Base-by-base conservation (phyloP, 2,888 invertebrate genomes). In the Cheilosia variabilis region DNA sequence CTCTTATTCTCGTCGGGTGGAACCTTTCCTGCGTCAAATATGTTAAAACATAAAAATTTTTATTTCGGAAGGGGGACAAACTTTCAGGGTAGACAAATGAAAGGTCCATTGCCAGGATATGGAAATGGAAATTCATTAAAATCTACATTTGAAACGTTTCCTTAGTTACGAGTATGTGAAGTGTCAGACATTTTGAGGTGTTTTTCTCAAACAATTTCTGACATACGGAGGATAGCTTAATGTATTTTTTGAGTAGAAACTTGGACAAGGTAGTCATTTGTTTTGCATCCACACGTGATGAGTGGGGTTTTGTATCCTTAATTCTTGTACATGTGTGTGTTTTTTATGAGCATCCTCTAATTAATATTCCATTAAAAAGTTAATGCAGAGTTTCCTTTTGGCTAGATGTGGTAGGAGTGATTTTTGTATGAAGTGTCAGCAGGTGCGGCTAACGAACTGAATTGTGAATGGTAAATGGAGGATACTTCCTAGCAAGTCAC, bases 351-450 rank as follows among this genome's bases (percentile, higher is more conserved):
- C 68, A 65, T 71, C 53, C 75, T 80, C n/a, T 80, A 66, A 84
- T 80, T 75, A 80, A 80, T 69, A 84, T 84, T 84, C 84, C 84
- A 84, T 84, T 84, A 84, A 84, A 80, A 83, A 79, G 79, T 83
- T 72, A 73, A 73, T 78, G 41, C 34, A 53, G 60, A 58, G 27
- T 24, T 60, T 53, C 34, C 43, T 37, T 76, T 76, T 52, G 22
- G 15, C 22, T 27, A 13, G 2, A 13, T 1, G 5, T 19, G 19
- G 52, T 24, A 1, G 5, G 52, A 24, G 52, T 24, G 15, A 5
- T 24, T 52, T 52, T 52, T 24, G 3, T 0, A 15, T 50, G 7
- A 22, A 7, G 19, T 17, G 22, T 13, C 37, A 13, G 37, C 37
- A 22, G 52, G 9, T 24, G 52, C 9, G 22, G 19, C 4, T 47